Percentiles rank a stretch among this genome's conserved stretches.
Evolutionary conservation across 2,113 vertebrate genomes (phyloP).

Genomic region (Phocoena sinus): DNA sequence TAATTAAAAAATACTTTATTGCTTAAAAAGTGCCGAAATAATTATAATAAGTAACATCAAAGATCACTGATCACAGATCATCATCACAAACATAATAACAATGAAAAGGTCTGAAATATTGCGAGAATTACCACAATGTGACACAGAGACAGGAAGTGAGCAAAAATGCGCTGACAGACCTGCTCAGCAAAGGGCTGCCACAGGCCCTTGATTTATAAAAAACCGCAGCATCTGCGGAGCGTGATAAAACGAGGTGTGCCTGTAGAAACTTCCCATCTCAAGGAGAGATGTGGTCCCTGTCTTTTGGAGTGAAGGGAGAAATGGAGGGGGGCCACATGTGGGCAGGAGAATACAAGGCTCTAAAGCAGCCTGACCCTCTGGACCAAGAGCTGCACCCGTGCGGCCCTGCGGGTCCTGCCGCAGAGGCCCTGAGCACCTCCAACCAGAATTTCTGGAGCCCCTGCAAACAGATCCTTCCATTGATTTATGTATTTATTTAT

Average conservation of each 20-base stretch:
- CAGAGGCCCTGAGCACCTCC: background rate
- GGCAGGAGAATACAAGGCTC: background rate
- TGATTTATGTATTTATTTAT: too few relatives aligned
- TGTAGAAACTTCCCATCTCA: background rate
- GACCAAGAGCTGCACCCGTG: accelerated
- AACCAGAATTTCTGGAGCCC: background rate
- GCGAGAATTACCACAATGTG: background rate
- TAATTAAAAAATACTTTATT: background rate
- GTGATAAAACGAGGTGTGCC: accelerated
- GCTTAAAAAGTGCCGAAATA: background rate
- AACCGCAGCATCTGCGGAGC: accelerated
- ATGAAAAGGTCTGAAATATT: too few relatives aligned
- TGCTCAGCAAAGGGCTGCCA: background rate
- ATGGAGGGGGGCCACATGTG: accelerated
- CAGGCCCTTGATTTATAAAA: background rate
- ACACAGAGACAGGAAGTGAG: background rate
- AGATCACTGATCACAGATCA: background rate
- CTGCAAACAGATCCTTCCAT: background rate
- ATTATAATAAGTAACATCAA: background rate
- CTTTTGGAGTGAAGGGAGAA: background rate
- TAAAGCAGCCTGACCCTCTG: background rate
- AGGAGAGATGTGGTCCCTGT: background rate
- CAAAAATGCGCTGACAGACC: accelerated
- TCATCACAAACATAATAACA: accelerated
- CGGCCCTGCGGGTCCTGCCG: accelerated